These are phyloP conservation scores for Liopterus haemorrhoidalis DNA, from an alignment of 2,888 invertebrate species.

Conservation along the genomic window DNA sequence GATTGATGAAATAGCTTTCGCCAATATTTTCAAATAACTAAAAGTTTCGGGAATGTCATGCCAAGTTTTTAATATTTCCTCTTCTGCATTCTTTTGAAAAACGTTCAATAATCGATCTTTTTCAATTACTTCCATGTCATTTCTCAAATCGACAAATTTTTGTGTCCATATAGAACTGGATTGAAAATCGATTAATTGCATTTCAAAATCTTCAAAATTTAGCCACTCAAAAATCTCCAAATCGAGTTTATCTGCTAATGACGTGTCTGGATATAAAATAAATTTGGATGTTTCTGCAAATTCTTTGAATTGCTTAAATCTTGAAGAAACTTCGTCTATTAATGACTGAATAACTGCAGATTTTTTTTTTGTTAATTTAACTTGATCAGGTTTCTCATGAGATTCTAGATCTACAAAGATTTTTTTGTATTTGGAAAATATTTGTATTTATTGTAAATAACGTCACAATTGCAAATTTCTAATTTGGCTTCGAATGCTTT, in stretches of 20 bases:
- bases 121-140: constrained; percentile 29
- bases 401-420: constrained; percentile 17
- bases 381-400: constrained; percentile 19
- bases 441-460: constrained; percentile 19
- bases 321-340: too few relatives aligned
- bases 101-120: constrained; percentile 24
- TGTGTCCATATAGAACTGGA: constrained; percentile 31
- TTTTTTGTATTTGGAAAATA: constrained; percentile 21
- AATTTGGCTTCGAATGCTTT: constrained; percentile 33
- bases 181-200: constrained; percentile 30
- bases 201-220: constrained; percentile 29
- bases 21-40: constrained; percentile 23
- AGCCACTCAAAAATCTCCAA: constrained; percentile 27
- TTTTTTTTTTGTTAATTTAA: constrained; percentile 19
- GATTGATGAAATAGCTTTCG: constrained; percentile 24
- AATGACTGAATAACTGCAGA: constrained; percentile 20
- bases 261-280: too few relatives aligned
- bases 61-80: too few relatives aligned
- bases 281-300: constrained; percentile 8
- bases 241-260: too few relatives aligned
- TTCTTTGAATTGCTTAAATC: too few relatives aligned
- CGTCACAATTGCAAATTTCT: constrained; percentile 24
- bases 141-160: constrained; percentile 30
- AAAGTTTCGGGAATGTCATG: constrained; percentile 21
- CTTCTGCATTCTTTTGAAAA: too few relatives aligned